Percentiles rank a stretch among this genome's conserved stretches.
Conservation (phyloP, 2,888 invertebrate genomes). For the Pristionchus entomophagus region DNA sequence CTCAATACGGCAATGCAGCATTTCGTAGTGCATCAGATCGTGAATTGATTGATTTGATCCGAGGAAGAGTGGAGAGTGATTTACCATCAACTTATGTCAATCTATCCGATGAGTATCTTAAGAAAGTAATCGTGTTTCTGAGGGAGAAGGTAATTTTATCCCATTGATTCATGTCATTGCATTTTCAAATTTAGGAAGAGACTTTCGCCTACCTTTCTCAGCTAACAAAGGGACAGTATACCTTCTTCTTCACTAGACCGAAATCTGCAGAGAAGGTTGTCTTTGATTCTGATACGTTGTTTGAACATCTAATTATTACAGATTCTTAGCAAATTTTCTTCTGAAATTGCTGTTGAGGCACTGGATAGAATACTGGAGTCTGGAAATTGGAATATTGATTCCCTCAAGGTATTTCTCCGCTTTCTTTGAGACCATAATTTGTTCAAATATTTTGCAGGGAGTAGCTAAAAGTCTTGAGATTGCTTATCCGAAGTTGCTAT, state of each 20-base stretch:
- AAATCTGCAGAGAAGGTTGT: slow-evolving; percentile 49
- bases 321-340: slow-evolving; percentile 23
- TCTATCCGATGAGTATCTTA: slow-evolving; percentile 37
- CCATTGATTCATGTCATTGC: too few species aligned
- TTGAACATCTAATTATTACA: background rate
- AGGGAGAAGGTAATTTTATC: slow-evolving; percentile 54
- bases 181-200: slow-evolving; percentile 54
- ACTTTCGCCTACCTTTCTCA: slow-evolving; percentile 56
- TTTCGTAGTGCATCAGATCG: slow-evolving; percentile 58
- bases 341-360: background rate
- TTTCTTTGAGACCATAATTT: background rate
- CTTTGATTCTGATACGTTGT: background rate
- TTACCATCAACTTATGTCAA: background rate
- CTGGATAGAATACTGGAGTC: slow-evolving; percentile 13
- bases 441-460: slow-evolving; percentile 11
- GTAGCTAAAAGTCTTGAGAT: slow-evolving; percentile 12
- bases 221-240: slow-evolving; percentile 57
- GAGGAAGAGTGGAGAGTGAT: slow-evolving; percentile 50
- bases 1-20: slow-evolving; percentile 63
- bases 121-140: slow-evolving; percentile 61
- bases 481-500: slow-evolving; percentile 26
- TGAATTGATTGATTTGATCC: slow-evolving; percentile 52
- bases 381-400: slow-evolving; percentile 38
- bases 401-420: slow-evolving; percentile 19
- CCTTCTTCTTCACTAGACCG: slow-evolving; percentile 57